These are phyloP conservation scores for Dicentrarchus labrax DNA, from an alignment of 2,113 vertebrate species.

Conservation along the genomic window DNA sequence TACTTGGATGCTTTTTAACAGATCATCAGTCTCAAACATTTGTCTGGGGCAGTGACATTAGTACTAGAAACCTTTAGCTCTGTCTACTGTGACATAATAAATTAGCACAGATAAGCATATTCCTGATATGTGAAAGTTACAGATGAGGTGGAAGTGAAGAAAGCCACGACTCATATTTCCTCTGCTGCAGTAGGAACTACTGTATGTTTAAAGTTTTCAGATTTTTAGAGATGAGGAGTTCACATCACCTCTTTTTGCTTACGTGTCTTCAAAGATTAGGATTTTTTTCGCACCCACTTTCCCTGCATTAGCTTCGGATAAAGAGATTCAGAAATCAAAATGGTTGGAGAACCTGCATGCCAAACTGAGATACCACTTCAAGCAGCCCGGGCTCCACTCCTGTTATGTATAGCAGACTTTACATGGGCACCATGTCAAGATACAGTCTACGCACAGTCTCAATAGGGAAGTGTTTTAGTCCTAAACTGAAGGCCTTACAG, in stretches of 20 bases:
- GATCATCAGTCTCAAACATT: constrained; percentile 7
- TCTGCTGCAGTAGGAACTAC: neutral
- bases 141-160: constrained; percentile 25
- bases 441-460: constrained; percentile 47
- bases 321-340: constrained; percentile 14
- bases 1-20: constrained; percentile 9
- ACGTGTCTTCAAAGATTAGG: neutral
- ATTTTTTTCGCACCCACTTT: neutral
- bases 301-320: neutral
- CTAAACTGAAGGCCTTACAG: constrained; percentile 26
- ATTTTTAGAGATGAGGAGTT: neutral
- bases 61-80: neutral
- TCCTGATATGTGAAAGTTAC: constrained; percentile 5
- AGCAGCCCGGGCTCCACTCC: constrained; percentile 4
- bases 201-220: neutral
- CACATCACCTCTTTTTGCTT: neutral
- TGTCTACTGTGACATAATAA: neutral
- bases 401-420: constrained; percentile 50
- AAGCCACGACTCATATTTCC: neutral
- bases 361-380: constrained; percentile 38
- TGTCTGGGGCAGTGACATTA: constrained; percentile 4
- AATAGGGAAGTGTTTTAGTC: constrained; percentile 48
- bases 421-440: constrained; percentile 67
- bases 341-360: neutral
- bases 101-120: neutral